phyloP scores from a whole-genome alignment of 2,888 invertebrate genomes.

The Trachelus troglodyta region DNA sequence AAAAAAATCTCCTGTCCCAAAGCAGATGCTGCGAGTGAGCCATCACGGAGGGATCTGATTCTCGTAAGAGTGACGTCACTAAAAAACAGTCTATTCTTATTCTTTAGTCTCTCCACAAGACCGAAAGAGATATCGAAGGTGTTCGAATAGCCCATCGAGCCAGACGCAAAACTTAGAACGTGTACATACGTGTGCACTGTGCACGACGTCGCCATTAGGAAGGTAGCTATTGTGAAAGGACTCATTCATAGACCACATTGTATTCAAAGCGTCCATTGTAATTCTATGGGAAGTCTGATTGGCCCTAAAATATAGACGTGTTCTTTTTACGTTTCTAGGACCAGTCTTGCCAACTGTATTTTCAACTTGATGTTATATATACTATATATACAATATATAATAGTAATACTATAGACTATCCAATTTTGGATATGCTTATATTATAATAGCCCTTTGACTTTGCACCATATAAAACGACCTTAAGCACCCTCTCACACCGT shows the following conservation, averaged over 20 bases:
- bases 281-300: conserved; percentile 1
- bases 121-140: neutral
- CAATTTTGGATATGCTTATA: neutral
- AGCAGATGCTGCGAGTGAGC: neutral
- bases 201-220: neutral
- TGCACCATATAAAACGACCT: neutral
- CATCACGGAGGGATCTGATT: neutral
- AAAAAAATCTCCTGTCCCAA: neutral
- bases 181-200: neutral
- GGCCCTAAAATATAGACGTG: conserved; percentile 1
- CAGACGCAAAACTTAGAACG: neutral
- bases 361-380: neutral
- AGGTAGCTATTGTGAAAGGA: conserved; percentile 2
- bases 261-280: conserved; percentile 2
- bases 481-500: neutral
- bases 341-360: neutral
- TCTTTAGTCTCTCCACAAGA: neutral
- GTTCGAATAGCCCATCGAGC: neutral
- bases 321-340: neutral
- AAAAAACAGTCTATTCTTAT: neutral
- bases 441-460: neutral
- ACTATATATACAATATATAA: neutral
- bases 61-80: neutral
- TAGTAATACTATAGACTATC: neutral
- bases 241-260: conserved; percentile 4